Conservation (phyloP, 2,888 invertebrate species). For the Cyclophora albipunctata region DNA sequence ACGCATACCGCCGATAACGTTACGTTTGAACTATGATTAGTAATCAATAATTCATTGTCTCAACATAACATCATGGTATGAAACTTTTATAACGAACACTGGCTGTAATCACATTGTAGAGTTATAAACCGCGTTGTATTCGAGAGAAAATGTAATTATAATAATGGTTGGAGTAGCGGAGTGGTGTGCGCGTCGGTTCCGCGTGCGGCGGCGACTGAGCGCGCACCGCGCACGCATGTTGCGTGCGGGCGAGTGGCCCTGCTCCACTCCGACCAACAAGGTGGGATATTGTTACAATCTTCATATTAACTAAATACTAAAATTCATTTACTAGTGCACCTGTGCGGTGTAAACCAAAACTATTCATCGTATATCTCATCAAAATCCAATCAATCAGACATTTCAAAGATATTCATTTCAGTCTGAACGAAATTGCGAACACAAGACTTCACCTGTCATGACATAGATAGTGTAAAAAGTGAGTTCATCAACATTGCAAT, state of each 20-base stretch:
- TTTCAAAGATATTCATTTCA: conserved; percentile 4
- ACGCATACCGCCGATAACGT: conserved; percentile 43
- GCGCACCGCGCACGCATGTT: conserved; percentile 33
- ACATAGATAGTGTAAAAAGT: conserved; percentile 44
- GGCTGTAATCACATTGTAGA: neutral
- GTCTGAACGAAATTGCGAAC: conserved; percentile 9
- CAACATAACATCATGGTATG: conserved; percentile 14
- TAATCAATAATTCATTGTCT: conserved; percentile 15
- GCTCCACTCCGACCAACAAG: conserved; percentile 19
- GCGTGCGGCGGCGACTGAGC: conserved; percentile 46
- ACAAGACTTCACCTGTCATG: conserved; percentile 8
- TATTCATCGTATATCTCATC: neutral
- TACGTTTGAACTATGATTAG: conserved; percentile 20
- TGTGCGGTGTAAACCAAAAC: conserved; percentile 25
- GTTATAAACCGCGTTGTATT: too few species aligned
- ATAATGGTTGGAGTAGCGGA: neutral
- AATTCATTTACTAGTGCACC: conserved; percentile 39
- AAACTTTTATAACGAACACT: conserved; percentile 22
- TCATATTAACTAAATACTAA: conserved; percentile 25
- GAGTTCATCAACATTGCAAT: conserved; percentile 18
- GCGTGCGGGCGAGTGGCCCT: conserved; percentile 21
- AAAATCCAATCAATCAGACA: neutral
- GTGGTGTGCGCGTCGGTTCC: conserved; percentile 39
- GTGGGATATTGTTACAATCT: conserved; percentile 42
- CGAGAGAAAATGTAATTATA: too few species aligned